Conservation (phyloP, 1,140 invertebrate species). For the Portunus trituberculatus region DNA sequence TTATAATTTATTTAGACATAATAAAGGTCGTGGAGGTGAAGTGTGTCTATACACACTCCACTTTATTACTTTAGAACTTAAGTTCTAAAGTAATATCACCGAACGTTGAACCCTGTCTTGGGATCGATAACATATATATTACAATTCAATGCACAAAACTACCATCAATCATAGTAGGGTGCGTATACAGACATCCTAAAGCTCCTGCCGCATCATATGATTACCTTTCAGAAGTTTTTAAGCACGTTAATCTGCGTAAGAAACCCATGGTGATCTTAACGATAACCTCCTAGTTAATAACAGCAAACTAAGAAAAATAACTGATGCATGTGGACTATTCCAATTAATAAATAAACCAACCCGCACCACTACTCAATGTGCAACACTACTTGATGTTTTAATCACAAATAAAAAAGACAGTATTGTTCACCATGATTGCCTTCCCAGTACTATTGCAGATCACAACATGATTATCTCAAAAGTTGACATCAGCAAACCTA, state of each 20-base stretch:
- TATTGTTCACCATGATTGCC: too few species aligned
- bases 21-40: not conserved
- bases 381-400: not conserved
- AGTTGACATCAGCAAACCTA: too few species aligned
- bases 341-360: too few species aligned
- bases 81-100: not conserved
- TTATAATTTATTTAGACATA: constrained; percentile 24
- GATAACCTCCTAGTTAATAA: constrained; percentile 14
- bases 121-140: not conserved
- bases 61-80: not conserved
- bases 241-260: not conserved
- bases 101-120: not conserved
- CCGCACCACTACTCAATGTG: too few species aligned
- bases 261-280: constrained; percentile 24
- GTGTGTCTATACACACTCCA: not conserved
- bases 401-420: too few species aligned
- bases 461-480: too few species aligned
- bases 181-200: not conserved
- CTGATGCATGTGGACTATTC: not conserved
- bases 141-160: not conserved
- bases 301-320: not conserved
- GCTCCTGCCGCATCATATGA: not conserved
- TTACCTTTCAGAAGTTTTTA: not conserved
- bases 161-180: constrained; percentile 1
- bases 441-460: too few species aligned